Evolutionary conservation across 2,113 vertebrate species (phyloP), one percentile per base, ranked within the genome.

Genomic region (Leptocoma aspasia): DNA sequence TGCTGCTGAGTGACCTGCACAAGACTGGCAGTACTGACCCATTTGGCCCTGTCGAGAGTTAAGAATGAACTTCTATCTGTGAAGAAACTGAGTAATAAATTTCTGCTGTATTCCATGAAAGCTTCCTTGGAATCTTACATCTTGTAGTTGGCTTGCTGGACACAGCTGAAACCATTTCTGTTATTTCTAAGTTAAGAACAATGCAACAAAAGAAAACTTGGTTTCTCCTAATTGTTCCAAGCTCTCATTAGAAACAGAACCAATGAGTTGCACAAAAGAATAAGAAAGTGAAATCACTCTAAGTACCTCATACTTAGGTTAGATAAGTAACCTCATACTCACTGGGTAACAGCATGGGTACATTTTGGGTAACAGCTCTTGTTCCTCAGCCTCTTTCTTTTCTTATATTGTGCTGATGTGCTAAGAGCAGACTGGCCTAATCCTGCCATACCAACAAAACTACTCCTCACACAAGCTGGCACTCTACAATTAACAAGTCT

Each of bases 1-100:
- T 1, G 65, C 69, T 89, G 83, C 72, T 82, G 77, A 66, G 85
- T 83, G 95, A 96, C 97, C 97, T 98, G 97, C 93, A 98, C 95
- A 89, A 98, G 97, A 96, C 95, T 97, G 96, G 98, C 97, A 86
- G 98, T 98, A 98, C 98, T 98, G 96, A 97, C 96, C 97, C 98
- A 98, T 73, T 96, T 98, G 96, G 95, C 96, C 92, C 98, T 98
- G 97, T 95, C 97, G 97, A 98, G 96, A 13, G 76, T 93, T 95
- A 97, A 49, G 83, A 96, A 92, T 83, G 95, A 98, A 94, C 96
- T 97, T 94, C 97, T 70, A 95, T 98, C 98, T 98, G 97, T 95
- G 94, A 96, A 97, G 97, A 95, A 96, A 97, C 97, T 97, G 78
- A 93, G 79, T 77, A 72, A 91, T 86, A 85, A 86, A 60, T 85